Conservation (phyloP, 1,140 invertebrate genomes). For the Orchesella cincta region DNA sequence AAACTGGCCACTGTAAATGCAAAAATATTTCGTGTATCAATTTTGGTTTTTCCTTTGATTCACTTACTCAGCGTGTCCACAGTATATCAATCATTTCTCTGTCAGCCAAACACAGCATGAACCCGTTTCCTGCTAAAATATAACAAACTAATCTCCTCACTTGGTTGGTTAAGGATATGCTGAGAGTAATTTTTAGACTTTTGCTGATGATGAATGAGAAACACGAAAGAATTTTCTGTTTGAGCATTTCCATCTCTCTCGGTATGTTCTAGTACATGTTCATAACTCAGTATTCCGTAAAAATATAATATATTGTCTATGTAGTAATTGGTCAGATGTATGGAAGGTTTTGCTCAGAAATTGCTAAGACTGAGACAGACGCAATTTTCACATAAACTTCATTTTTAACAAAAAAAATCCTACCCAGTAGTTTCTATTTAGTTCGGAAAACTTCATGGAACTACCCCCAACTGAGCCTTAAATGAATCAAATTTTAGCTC, state of each 20-base stretch:
- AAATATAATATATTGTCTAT: not conserved
- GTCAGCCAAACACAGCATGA: not conserved
- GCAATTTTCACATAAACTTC: not conserved
- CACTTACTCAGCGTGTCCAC: not conserved
- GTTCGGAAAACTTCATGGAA: too few species aligned
- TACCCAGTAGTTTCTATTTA: not conserved
- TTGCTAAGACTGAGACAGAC: too few species aligned
- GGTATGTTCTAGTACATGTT: too few species aligned
- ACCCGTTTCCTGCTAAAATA: not conserved
- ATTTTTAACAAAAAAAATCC: not conserved
- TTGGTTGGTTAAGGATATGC: not conserved
- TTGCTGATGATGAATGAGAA: not conserved
- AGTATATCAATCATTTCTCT: slow-evolving; percentile 22
- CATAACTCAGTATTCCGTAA: not conserved
- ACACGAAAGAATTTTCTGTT: too few species aligned
- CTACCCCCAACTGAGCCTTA: not conserved
- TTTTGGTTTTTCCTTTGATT: too few species aligned
- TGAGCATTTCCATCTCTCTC: too few species aligned
- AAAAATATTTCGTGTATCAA: too few species aligned
- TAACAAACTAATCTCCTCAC: not conserved
- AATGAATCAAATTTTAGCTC: not conserved
- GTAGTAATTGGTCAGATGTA: not conserved
- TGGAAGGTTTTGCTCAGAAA: too few species aligned
- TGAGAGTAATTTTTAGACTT: not conserved
- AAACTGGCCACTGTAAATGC: not conserved